phyloP scores from a whole-genome alignment of 2,797 vertebrate genomes.

The Periophthalmus magnuspinnatus region DNA sequence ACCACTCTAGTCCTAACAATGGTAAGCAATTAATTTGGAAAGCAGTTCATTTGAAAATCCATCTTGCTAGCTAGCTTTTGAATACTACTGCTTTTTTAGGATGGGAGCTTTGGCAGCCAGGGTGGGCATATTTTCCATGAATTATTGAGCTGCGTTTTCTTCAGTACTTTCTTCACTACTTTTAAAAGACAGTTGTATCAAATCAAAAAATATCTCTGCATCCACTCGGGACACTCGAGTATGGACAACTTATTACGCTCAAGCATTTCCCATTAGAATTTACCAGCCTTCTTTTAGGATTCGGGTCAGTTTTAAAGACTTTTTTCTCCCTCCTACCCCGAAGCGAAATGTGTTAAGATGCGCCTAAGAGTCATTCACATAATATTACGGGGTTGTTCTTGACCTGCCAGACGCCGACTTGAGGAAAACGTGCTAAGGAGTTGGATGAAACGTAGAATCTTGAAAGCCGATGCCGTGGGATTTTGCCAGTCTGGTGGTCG shows the following conservation, averaged over 20 bases:
- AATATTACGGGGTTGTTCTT: conserved; percentile 39
- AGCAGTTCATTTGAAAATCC: neutral
- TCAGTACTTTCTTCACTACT: conserved; percentile 15
- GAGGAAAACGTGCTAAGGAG: conserved; percentile 20
- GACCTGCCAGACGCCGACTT: conserved; percentile 27
- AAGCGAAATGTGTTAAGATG: conserved; percentile 54
- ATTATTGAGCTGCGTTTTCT: conserved; percentile 22
- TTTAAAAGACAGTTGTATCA: conserved; percentile 32
- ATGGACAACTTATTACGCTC: conserved; percentile 26
- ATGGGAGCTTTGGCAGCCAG: conserved; percentile 14
- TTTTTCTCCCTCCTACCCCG: conserved; percentile 19
- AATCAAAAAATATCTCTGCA: conserved; percentile 29
- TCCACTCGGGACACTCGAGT: conserved; percentile 30
- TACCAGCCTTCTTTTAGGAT: conserved; percentile 35
- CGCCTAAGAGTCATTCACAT: conserved; percentile 49
- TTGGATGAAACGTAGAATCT: conserved; percentile 21
- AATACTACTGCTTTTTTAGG: conserved; percentile 16
- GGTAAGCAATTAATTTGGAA: neutral
- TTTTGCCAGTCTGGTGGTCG: conserved; percentile 1
- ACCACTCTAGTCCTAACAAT: neutral
- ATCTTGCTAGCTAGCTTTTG: conserved; percentile 9
- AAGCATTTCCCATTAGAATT: conserved; percentile 34
- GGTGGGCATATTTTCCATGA: conserved; percentile 18
- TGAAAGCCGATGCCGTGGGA: neutral
- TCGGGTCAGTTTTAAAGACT: conserved; percentile 28